phyloP scores from a whole-genome alignment of 1,140 invertebrate species.

The Spodoptera frugiperda region DNA sequence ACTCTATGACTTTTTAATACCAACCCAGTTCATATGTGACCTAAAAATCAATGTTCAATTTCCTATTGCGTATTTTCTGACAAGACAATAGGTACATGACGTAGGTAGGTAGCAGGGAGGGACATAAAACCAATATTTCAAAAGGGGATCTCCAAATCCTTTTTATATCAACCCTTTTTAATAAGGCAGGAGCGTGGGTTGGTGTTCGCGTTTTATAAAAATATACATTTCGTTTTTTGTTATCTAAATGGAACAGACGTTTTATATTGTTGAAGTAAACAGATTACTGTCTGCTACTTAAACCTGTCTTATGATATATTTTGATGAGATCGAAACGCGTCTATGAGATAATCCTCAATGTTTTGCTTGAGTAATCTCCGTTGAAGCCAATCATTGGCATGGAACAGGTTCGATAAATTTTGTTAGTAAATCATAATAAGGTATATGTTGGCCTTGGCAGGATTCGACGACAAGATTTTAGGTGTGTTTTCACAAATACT shows the following conservation, averaged over 20 bases:
- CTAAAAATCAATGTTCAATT: neutral
- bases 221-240: neutral
- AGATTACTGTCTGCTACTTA: neutral
- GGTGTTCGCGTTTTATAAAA: neutral
- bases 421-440: no score
- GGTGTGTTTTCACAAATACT: no score
- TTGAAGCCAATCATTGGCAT: no score
- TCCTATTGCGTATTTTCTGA: neutral
- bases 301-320: slow-evolving; percentile 7
- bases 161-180: slow-evolving; percentile 16
- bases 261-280: neutral
- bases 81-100: slow-evolving; percentile 5
- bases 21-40: neutral
- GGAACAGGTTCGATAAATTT: no score
- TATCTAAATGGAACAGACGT: slow-evolving; percentile 18
- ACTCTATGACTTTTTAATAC: neutral
- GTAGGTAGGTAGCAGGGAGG: neutral
- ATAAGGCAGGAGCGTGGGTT: neutral
- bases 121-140: neutral
- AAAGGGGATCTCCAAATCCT: neutral
- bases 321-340: neutral
- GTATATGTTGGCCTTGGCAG: no score
- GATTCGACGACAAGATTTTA: no score
- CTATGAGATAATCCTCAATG: no score
- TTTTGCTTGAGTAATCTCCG: no score